These are phyloP conservation scores for Centrocercus urophasianus DNA, from an alignment of 2,113 vertebrate genomes.

Conservation along the genomic window DNA sequence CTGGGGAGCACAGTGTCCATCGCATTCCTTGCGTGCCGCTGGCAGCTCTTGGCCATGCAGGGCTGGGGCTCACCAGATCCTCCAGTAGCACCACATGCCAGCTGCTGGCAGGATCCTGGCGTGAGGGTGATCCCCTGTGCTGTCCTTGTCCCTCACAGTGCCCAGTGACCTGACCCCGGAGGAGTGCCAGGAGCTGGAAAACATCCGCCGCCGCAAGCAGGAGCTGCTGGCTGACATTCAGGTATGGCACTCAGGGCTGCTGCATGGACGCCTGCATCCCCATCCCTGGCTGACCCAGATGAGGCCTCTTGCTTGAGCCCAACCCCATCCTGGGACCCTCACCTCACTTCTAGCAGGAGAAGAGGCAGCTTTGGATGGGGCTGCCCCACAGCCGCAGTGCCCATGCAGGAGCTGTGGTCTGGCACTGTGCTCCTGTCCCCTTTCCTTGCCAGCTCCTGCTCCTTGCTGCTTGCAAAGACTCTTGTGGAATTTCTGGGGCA, in stretches of 20 bases:
- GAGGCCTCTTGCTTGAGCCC: too few species aligned
- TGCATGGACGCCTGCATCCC: rapidly evolving
- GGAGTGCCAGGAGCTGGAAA: constrained; percentile 95
- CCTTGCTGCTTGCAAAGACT: neutral
- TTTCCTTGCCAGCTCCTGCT: neutral
- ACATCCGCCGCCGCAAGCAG: constrained; percentile 94
- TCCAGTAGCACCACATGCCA: rapidly evolving
- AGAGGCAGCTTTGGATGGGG: neutral
- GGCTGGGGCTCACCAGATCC: rapidly evolving
- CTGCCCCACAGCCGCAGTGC: neutral
- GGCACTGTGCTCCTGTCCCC: neutral
- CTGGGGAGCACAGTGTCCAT: neutral
- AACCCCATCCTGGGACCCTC: neutral
- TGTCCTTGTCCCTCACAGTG: constrained; percentile 70
- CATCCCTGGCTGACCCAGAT: neutral
- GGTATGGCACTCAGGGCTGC: constrained; percentile 73
- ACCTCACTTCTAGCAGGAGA: neutral
- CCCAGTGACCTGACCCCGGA: constrained; percentile 94
- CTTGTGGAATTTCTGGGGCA: neutral
- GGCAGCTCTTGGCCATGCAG: neutral
- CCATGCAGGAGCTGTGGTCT: rapidly evolving
- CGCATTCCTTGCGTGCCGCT: neutral
- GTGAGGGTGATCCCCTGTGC: neutral
- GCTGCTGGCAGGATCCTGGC: neutral
- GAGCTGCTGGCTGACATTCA: constrained; percentile 98